Evolutionary conservation across 2,113 vertebrate genomes (phyloP), one percentile per base, ranked within the genome.

Genomic region (Lagenorhynchus albirostris): DNA sequence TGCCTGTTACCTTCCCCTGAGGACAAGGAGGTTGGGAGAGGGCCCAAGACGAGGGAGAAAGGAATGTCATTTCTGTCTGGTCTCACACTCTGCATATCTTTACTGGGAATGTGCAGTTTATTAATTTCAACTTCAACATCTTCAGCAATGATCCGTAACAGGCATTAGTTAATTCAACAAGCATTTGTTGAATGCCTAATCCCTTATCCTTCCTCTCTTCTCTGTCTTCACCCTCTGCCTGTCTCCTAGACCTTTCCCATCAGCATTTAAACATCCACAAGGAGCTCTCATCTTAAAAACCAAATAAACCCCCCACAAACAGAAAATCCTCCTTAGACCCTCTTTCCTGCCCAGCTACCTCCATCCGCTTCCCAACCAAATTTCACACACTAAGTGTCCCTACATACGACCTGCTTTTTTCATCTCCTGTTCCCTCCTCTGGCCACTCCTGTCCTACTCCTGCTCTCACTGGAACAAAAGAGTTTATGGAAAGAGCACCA

Each of bases 141-240:
- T 58, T 89, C 65, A 23, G 17, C 86, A 47, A 21, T 15, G 50
- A 71, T 92, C 17, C 0, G 1, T 10, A 26, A 81, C 92, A 77
- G 76, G 77, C 93, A 94, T 95, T 77, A 85, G 85, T 94, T 89
- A 82, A 88, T 93, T 80, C 89, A 18, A 36, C 82, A 92, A 97
- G 89, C 93, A 87, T 94, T 90, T 96, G 84, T 50, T 88, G 91
- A 81, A 23, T 77, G 67, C 55, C 33, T 68, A 41, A 70, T 70
- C 17, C 63, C 41, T 91, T 81, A 53, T 73, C 62, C 33, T 33
- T 31, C 55, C 47, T 85, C 53, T 53, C n/a, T 67, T 77, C 29
- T 91, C 44, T 47, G 68, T 38, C 33, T 91, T 96, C 13, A 36
- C 29, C 65, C 62, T 89, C 41, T 41, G 67, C 8, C 26, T 33